Evolutionary conservation across 30 jellyfish, hydroid and myxozoan species (phyloP), one percentile per base, ranked within the genome.

Genomic region (Aurelia sp.): DNA sequence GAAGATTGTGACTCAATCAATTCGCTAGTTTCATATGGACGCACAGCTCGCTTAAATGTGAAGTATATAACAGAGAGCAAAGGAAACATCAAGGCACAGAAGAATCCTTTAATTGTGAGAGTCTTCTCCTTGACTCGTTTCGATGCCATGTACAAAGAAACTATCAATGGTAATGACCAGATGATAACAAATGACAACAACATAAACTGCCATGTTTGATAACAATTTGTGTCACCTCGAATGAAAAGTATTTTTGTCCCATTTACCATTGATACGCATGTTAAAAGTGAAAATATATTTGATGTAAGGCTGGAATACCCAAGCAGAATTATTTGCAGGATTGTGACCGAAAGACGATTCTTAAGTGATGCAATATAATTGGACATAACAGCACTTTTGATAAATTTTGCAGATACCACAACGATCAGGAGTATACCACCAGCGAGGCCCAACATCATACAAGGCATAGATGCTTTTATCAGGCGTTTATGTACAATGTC

Each of bases 241-340:
- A 76, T 40, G 52, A 57, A 76, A 1, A 76, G 62, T 0, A 76
- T 35, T 7, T 31, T 33, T 31, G 57, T 41, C 10, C 78, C 87
- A 76, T 31, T 59, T 2, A 20, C 87, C 61, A 76, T 55, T 4
- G 76, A 3, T 3, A 76, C 48, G 51, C 87, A 76, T 68, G 87
- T 76, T 4, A 76, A 59, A 6, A 76, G 77, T 8, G 74, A 5
- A 19, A 76, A 18, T 12, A 44, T 59, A 31, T 50, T 37, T 13
- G 87, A 76, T 3, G 87, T 76, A 17, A 76, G 19, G 2, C 33
- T 76, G 11, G 87, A 23, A 21, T 76, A 76, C 4, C 87, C 76
- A 48, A 76, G 47, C 1, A 76, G 58, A 35, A 33, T 57, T 2
- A 37, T 37, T 37, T 37, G 50, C 50, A 37, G 50, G 50, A 37